A percentile compares a stretch with the other conserved stretches of the same genome.
Conservation (phyloP, 2,888 invertebrate species). For the Drosophila diplacantha region DNA sequence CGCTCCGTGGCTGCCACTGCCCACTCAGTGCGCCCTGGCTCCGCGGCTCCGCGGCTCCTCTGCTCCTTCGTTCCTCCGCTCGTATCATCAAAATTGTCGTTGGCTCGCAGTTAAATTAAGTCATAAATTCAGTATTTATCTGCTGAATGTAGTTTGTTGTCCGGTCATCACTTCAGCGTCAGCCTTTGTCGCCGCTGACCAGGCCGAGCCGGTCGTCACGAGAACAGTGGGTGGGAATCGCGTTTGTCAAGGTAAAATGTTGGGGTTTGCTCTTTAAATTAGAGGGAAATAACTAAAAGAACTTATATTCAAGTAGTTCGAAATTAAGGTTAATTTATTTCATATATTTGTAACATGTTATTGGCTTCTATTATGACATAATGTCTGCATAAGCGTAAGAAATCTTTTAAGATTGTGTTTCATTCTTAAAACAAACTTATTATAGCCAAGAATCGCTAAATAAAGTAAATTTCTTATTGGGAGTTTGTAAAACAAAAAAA, state of each 20-base stretch:
- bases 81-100: constrained; percentile 71
- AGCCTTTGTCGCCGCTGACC: constrained; percentile 62
- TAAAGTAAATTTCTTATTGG: too few relatives aligned
- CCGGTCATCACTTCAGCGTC: constrained; percentile 69
- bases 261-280: not conserved
- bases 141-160: constrained; percentile 75
- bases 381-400: too few relatives aligned
- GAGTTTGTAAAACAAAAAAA: too few relatives aligned
- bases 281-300: not conserved
- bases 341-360: not conserved
- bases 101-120: constrained; percentile 77
- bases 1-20: constrained; percentile 65
- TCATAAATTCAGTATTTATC: constrained; percentile 78
- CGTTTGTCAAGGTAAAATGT: not conserved
- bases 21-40: constrained; percentile 53
- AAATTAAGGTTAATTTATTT: not conserved
- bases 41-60: not conserved
- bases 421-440: too few relatives aligned
- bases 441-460: too few relatives aligned
- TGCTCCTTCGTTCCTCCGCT: not conserved
- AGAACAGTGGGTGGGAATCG: constrained; percentile 16
- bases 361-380: too few relatives aligned
- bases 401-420: too few relatives aligned
- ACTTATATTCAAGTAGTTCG: too few relatives aligned
- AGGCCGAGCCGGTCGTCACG: constrained; percentile 32